Percentiles rank a stretch among this genome's conserved stretches.
Evolutionary conservation across 2,113 vertebrate genomes (phyloP).

Genomic region (Sapajus apella): DNA sequence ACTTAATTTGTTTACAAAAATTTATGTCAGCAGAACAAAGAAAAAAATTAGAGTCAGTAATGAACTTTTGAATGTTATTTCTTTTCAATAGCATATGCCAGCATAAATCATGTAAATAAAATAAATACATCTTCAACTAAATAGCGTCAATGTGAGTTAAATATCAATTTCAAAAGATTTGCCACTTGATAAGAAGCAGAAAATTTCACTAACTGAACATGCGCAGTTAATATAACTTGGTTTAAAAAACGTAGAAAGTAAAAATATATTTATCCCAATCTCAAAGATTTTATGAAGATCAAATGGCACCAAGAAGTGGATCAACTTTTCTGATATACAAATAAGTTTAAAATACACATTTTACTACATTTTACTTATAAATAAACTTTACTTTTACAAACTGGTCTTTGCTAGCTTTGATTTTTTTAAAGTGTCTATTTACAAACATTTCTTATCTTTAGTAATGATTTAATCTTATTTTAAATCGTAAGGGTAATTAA

Average conservation of each 20-base stretch:
- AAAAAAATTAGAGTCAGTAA: conserved; percentile 10
- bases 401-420: conserved; percentile 13
- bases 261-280: conserved; percentile 32
- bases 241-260: conserved; percentile 61
- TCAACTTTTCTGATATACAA: conserved; percentile 47
- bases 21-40: neutral
- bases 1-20: conserved; percentile 37
- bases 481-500: conserved; percentile 49
- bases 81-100: neutral
- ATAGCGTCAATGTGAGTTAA: neutral
- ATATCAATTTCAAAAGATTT: conserved; percentile 41
- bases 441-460: neutral
- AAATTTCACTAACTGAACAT: conserved; percentile 41
- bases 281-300: conserved; percentile 31
- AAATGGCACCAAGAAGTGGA: neutral
- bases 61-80: conserved; percentile 34
- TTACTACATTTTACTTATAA: conserved; percentile 50
- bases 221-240: conserved; percentile 44
- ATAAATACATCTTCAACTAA: neutral
- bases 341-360: conserved; percentile 34
- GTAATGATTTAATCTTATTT: neutral
- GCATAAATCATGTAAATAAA: conserved; percentile 22
- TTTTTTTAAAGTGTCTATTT: neutral
- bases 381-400: conserved; percentile 35
- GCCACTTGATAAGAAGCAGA: neutral